phyloP scores from a whole-genome alignment of 2,113 vertebrate species.

The Hirundichthys speculiger region DNA sequence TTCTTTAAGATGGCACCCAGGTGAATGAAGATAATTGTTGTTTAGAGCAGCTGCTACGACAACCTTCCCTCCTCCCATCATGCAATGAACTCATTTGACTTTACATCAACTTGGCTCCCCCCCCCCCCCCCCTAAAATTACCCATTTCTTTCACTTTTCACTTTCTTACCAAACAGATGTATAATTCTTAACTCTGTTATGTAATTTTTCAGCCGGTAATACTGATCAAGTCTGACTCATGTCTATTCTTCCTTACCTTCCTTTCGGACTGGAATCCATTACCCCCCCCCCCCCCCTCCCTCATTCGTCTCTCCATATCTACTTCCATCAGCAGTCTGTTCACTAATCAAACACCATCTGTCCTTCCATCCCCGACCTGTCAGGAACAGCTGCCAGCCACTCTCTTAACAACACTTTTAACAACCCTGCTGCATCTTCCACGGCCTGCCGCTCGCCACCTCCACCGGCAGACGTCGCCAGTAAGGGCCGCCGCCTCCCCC shows the following conservation, averaged over 20 bases:
- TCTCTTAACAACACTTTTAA: slow-evolving; percentile 99
- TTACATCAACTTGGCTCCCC: slow-evolving; percentile 9
- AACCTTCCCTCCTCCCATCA: slow-evolving; percentile 32
- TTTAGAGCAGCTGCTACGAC: slow-evolving; percentile 54
- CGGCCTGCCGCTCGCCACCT: slow-evolving; percentile 50
- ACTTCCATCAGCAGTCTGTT: slow-evolving; percentile 87
- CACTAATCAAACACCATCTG: slow-evolving; percentile 99
- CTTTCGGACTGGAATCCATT: slow-evolving; percentile 30
- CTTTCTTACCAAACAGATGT: no score
- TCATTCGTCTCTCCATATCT: slow-evolving; percentile 57
- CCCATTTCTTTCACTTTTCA: no score
- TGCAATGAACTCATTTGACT: slow-evolving; percentile 4
- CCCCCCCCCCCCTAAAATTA: no score
- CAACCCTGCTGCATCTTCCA: slow-evolving; percentile 95
- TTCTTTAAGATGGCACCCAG: slow-evolving; percentile 73
- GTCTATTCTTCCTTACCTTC: slow-evolving; percentile 13
- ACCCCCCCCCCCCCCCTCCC: slow-evolving; percentile 46
- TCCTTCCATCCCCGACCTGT: slow-evolving; percentile 99
- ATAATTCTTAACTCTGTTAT: no score
- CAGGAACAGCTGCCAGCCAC: slow-evolving; percentile 99
- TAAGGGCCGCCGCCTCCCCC: slow-evolving; percentile 38
- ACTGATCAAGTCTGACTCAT: no score
- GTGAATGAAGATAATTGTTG: slow-evolving; percentile 66
- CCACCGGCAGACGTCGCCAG: slow-evolving; percentile 38
- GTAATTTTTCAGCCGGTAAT: no score